These are phyloP conservation scores for Lineus longissimus DNA, from an alignment of 1,140 invertebrate species.

Conservation along the genomic window DNA sequence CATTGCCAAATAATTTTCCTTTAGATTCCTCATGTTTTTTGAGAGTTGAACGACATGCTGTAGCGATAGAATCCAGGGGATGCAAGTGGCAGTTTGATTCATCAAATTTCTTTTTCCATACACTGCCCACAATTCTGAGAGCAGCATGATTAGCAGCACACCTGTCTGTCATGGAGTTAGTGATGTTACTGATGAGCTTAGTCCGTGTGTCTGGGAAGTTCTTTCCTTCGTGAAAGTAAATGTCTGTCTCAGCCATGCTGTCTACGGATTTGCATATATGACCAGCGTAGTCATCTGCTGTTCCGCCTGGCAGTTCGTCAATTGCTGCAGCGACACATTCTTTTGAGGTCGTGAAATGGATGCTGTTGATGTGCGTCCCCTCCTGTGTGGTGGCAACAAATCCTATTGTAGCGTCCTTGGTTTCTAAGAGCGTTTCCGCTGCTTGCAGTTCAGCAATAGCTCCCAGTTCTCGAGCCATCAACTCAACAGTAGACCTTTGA, in stretches of 20 bases:
- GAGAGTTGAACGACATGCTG: neutral
- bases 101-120: constrained; percentile 2
- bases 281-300: constrained; percentile 11
- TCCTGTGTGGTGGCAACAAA: constrained; percentile 8
- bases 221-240: constrained; percentile 2
- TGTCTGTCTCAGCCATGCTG: constrained; percentile 1
- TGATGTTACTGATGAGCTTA: constrained; percentile 9
- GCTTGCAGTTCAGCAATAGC: constrained; percentile 6
- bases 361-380: constrained; percentile 11
- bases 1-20: constrained; percentile 9
- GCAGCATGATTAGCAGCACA: constrained; percentile 4
- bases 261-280: constrained; percentile 11
- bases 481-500: neutral
- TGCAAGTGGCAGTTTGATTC: constrained; percentile 11
- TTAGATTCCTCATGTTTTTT: neutral
- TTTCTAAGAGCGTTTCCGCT: neutral
- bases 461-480: neutral
- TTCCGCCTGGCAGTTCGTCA: constrained; percentile 16
- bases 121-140: neutral
- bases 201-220: neutral
- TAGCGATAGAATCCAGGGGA: constrained; percentile 8
- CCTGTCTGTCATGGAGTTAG: constrained; percentile 13
- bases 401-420: neutral
- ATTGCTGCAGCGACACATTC: constrained; percentile 1
- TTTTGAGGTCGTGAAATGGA: constrained; percentile 14